Percentiles rank a stretch among this genome's conserved stretches.
These are phyloP conservation scores for Erpobdella octoculata DNA, from an alignment of 2,888 invertebrate genomes.

Conservation along the genomic window DNA sequence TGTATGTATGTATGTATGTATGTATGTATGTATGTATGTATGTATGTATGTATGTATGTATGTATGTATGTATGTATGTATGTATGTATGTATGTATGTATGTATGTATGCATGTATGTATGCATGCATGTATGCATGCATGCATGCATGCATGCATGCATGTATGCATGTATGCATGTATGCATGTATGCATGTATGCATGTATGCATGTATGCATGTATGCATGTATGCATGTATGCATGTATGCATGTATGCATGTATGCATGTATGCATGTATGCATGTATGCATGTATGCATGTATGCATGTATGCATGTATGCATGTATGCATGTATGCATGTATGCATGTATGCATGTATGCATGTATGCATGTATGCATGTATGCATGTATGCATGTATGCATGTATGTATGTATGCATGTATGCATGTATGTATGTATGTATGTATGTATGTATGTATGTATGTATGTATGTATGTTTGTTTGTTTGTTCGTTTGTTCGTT, in stretches of 20 bases:
- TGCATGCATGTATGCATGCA: slow-evolving; percentile 1
- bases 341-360: neutral
- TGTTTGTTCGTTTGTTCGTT: too few species aligned
- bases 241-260: too few species aligned
- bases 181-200: neutral
- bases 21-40: slow-evolving; percentile 22
- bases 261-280: neutral
- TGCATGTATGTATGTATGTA: neutral
- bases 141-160: neutral
- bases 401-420: neutral
- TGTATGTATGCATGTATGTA: slow-evolving; percentile 1
- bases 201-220: slow-evolving; percentile 13
- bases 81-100: neutral
- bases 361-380: neutral
- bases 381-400: neutral
- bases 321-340: neutral
- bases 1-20: slow-evolving; percentile 17
- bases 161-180: slow-evolving; percentile 1
- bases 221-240: slow-evolving; percentile 8
- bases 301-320: slow-evolving; percentile 1
- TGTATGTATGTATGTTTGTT: neutral
- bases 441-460: neutral
- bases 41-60: slow-evolving; percentile 23
- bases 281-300: neutral
- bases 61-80: slow-evolving; percentile 21